Conservation (phyloP, 2,888 invertebrate genomes). For the Neoscelio sp. region DNA sequence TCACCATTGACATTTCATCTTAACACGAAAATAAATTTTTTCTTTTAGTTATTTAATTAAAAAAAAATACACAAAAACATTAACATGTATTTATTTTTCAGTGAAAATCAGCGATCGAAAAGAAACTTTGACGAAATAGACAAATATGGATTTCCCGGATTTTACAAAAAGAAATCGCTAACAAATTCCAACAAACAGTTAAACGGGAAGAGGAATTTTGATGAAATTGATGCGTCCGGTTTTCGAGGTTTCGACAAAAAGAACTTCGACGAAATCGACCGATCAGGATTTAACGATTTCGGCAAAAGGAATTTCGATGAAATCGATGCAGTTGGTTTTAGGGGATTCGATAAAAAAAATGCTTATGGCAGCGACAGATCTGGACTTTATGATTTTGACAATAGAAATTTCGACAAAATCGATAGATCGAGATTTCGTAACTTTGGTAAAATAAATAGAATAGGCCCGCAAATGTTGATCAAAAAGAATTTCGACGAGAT, state of each 20-base stretch:
- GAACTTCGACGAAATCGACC: constrained; percentile 88
- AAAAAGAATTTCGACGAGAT: constrained; percentile 87
- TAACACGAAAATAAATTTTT: too few relatives aligned
- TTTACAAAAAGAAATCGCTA: constrained; percentile 84
- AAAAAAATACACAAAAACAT: too few relatives aligned
- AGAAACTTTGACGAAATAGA: constrained; percentile 88
- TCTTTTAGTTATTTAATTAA: too few relatives aligned
- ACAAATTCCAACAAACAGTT: constrained; percentile 54
- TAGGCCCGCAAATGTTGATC: not conserved
- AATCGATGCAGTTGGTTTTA: constrained; percentile 83
- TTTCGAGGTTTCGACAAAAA: constrained; percentile 84
- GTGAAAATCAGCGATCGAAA: constrained; percentile 72
- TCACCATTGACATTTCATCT: not conserved
- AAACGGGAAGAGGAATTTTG: not conserved
- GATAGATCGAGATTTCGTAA: constrained; percentile 7
- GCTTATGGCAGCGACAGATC: constrained; percentile 1
- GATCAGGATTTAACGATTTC: constrained; percentile 86
- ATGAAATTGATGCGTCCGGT: constrained; percentile 71
- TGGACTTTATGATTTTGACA: constrained; percentile 2
- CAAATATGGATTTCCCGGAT: constrained; percentile 85
- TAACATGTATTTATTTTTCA: constrained; percentile 12
- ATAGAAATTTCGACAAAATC: constrained; percentile 11
- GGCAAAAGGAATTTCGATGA: constrained; percentile 85
- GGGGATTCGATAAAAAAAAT: constrained; percentile 77
- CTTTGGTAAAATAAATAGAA: not conserved